Conservation (phyloP, 2,113 vertebrate genomes). For the Heterotilapia buettikoferi region DNA sequence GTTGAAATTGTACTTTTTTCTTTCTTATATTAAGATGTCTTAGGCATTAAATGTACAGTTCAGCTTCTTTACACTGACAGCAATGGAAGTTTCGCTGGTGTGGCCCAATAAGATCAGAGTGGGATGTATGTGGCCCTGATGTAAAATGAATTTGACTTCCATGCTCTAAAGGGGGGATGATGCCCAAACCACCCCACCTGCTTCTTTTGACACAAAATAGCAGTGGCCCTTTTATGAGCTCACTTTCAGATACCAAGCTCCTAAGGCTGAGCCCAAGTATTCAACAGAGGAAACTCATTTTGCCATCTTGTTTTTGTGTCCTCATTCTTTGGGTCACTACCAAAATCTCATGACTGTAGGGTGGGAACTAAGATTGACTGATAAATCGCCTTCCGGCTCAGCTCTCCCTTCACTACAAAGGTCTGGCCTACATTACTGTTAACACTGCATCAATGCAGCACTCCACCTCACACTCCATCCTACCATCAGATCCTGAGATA, state of each 20-base stretch:
- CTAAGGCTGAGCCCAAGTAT: not conserved
- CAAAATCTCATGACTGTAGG: not conserved
- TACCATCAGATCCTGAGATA: not conserved
- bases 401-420: not conserved
- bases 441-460: not conserved
- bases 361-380: not conserved
- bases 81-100: not conserved
- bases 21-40: not conserved
- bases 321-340: not conserved
- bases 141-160: not conserved
- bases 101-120: not conserved
- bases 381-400: not conserved
- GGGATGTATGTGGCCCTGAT: not conserved
- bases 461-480: not conserved
- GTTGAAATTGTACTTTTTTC: not conserved
- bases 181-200: not conserved
- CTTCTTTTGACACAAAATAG: not conserved
- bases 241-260: not conserved
- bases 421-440: not conserved
- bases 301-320: not conserved
- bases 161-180: not conserved
- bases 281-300: not conserved
- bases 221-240: not conserved
- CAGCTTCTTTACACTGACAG: not conserved
- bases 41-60: not conserved